Percentiles rank a stretch among this genome's conserved stretches.
These are phyloP conservation scores for Gallinago stenura DNA, from an alignment of 2,797 vertebrate species.

Conservation along the genomic window DNA sequence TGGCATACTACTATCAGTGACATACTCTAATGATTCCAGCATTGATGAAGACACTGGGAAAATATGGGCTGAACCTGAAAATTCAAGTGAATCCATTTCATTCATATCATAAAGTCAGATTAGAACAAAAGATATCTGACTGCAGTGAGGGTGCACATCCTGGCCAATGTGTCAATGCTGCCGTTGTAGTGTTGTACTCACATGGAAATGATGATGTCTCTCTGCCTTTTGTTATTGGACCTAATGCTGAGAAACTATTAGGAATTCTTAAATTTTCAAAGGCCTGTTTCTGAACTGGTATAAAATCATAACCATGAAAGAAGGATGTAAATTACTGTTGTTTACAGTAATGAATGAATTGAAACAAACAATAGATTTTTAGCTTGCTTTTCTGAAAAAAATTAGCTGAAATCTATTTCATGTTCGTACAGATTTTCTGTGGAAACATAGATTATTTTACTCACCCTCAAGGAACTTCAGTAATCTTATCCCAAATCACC, in stretches of 20 bases:
- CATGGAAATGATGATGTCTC: background rate
- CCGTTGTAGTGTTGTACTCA: background rate
- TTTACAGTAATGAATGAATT: background rate
- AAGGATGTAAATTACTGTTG: background rate
- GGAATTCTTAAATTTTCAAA: background rate
- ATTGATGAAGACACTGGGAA: background rate
- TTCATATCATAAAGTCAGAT: background rate
- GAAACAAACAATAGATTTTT: background rate
- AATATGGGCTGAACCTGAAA: background rate
- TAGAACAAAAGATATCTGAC: background rate
- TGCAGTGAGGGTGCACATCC: too few relatives aligned
- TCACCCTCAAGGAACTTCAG: background rate
- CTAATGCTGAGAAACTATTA: background rate
- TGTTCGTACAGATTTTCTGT: background rate
- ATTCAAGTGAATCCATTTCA: background rate
- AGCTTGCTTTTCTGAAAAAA: background rate
- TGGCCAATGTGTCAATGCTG: fast-evolving
- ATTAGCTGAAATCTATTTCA: background rate
- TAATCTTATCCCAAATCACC: slow-evolving; percentile 5
- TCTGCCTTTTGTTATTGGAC: background rate
- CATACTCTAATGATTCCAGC: background rate
- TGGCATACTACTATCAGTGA: too few relatives aligned
- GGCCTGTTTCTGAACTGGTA: background rate
- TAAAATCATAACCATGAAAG: background rate
- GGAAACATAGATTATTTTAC: background rate